phyloP scores from a whole-genome alignment of 2,113 vertebrate species.

The Hucho hucho region DNA sequence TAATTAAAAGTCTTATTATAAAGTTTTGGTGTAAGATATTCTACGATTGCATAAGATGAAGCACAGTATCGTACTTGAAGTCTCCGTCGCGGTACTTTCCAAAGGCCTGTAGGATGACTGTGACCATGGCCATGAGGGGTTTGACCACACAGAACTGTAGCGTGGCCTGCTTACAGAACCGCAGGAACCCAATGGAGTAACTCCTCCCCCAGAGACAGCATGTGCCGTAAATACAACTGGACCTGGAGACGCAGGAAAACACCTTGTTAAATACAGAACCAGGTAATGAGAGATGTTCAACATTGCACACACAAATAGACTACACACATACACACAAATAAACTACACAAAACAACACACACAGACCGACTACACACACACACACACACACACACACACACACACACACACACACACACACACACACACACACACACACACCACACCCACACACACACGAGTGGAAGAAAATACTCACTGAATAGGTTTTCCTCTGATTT shows the following conservation, averaged over 20 bases:
- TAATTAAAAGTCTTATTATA: too few relatives aligned
- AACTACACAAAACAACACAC: too few relatives aligned
- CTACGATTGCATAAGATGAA: background rate
- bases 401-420: background rate
- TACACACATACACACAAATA: too few relatives aligned
- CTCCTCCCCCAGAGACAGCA: conserved; percentile 94
- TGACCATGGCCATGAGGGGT: conserved; percentile 92
- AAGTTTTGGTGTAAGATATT: background rate
- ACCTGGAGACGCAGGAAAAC: conserved; percentile 69
- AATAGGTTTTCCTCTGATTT: conserved; percentile 91
- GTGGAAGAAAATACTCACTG: conserved; percentile 71
- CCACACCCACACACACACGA: background rate
- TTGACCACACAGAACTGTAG: conserved; percentile 99
- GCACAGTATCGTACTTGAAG: conserved; percentile 84
- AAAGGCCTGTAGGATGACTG: conserved; percentile 91
- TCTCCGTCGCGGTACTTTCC: conserved; percentile 96
- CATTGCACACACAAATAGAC: too few relatives aligned
- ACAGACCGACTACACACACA: too few relatives aligned
- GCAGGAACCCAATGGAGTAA: conserved; percentile 93
- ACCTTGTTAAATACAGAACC: background rate
- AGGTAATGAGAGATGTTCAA: background rate
- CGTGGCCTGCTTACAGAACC: conserved; percentile 98
- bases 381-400: too few relatives aligned
- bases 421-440: background rate
- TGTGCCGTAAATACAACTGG: conserved; percentile 93